Base-by-base conservation (phyloP, 2,797 vertebrate genomes). In the Clarias platycephalus region DNA sequence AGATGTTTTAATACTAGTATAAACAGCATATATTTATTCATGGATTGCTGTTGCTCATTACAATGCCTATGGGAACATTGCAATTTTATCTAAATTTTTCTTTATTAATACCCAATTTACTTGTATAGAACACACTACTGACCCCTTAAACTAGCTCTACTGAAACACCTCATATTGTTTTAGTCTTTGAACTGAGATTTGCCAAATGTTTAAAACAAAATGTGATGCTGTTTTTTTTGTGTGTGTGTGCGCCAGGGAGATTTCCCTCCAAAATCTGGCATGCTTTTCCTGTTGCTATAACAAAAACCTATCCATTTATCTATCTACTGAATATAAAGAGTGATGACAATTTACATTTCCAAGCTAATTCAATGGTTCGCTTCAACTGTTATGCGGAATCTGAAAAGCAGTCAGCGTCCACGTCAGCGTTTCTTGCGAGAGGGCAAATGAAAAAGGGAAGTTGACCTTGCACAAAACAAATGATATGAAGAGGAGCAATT, bases 271-370 rank as follows among this genome's bases (percentile, higher is more conserved):
- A 60, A 77, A 34, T 28, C 37, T n/a, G 70, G 6, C 70, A 49
- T 26, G 5, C 5, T 55, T 53, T 55, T 55, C 15, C 44, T 78
- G 76, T 62, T 37, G 57, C 57, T 78, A n/a, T 58, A 62, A 40
- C 53, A 76, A 16, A 72, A 76, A 31, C 22, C 3, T 28, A 22
- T 5, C 31, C 26, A 63, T 40, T 24, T 18, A 60, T 4, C 58
- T 62, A 44, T n/a, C 24, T 16, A 44, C 57, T 5, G 40, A 78
- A 79, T 62, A 79, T 79, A 85, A 87, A 87, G 72, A 72, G 31
- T 76, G 79, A 62, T 80, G 79, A 82, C 84, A 85, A 66, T 87
- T 85, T 84, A 85, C 80, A 89, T 86, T 87, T 80, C 76, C 84
- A 64, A 80, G 63, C 75, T 81, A 87, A 85, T 87, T 86, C 37